phyloP scores from a whole-genome alignment of 2,113 vertebrate genomes.

The Otus sunia region DNA sequence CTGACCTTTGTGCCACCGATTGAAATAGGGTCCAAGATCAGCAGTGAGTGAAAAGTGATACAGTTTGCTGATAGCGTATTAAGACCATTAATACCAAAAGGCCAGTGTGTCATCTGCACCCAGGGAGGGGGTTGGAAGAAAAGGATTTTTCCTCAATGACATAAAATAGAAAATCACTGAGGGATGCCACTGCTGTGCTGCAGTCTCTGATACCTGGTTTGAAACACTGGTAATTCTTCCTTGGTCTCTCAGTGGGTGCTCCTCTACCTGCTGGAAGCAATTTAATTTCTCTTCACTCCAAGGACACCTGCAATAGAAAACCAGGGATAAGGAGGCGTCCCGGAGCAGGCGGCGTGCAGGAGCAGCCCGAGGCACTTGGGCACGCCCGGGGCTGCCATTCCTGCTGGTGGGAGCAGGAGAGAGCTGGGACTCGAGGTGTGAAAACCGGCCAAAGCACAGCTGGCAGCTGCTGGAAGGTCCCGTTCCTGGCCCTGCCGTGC shows the following conservation, averaged over 20 bases:
- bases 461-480: neutral
- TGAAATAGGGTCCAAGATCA: neutral
- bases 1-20: neutral
- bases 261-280: neutral
- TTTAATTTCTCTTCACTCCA: neutral
- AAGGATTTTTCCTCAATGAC: neutral
- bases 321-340: neutral
- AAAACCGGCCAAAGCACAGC: neutral
- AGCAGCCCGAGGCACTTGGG: neutral
- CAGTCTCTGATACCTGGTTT: neutral
- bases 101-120: neutral
- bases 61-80: neutral
- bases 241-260: neutral
- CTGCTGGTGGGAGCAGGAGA: neutral
- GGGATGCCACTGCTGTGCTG: neutral
- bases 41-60: neutral
- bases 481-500: neutral
- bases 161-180: neutral
- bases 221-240: neutral
- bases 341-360: fast-evolving
- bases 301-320: neutral
- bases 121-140: neutral
- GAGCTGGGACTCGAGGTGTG: neutral
- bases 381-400: neutral
- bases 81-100: neutral